phyloP scores from a whole-genome alignment of 1,140 invertebrate genomes.

The Ephestia elutella region DNA sequence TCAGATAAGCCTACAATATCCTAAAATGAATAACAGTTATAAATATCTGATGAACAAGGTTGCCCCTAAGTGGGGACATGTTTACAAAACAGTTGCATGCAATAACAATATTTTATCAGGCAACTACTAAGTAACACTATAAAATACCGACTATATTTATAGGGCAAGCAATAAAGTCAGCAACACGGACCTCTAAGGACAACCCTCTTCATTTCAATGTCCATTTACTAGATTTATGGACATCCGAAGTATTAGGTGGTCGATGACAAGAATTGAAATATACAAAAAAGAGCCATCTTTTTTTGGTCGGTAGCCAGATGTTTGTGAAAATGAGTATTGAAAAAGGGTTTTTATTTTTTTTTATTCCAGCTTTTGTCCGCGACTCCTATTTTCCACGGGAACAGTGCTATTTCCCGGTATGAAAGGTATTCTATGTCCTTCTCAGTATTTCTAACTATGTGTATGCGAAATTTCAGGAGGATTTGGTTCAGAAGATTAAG shows the following conservation, averaged over 20 bases:
- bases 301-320: neutral
- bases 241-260: slow-evolving; percentile 28
- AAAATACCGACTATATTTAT: slow-evolving; percentile 2
- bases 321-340: neutral
- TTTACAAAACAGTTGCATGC: neutral
- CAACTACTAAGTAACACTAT: slow-evolving; percentile 4
- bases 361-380: neutral
- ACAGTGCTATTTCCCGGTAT: too few species aligned
- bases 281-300: neutral
- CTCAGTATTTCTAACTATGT: too few species aligned
- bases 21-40: too few species aligned
- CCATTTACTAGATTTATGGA: slow-evolving; percentile 47
- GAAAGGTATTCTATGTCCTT: too few species aligned
- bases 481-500: too few species aligned
- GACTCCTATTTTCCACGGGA: too few species aligned
- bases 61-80: too few species aligned
- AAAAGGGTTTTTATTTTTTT: neutral
- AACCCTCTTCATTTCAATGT: slow-evolving; percentile 41
- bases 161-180: slow-evolving; percentile 13
- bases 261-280: slow-evolving; percentile 42
- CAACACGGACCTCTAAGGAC: slow-evolving; percentile 9
- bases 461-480: too few species aligned
- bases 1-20: too few species aligned
- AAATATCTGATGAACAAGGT: neutral
- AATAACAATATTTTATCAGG: neutral